Evolutionary conservation across 1,140 invertebrate species (phyloP), one percentile per base, ranked within the genome.

Genomic region (Acromyrmex charruanus): DNA sequence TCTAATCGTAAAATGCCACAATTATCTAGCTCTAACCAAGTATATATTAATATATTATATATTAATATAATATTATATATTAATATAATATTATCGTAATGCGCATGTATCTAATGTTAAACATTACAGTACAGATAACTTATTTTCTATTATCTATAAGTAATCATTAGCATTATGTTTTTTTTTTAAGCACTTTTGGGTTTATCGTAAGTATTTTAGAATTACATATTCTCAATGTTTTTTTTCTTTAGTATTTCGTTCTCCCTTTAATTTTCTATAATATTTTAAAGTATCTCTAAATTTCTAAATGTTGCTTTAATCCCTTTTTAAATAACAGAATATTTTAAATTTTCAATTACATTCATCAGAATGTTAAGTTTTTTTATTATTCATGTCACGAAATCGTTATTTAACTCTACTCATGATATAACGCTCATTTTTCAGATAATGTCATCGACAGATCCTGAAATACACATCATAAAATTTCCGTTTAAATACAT

Each of bases 401-500:
- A 59, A 77, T 39, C n/a, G 21, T 58, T 39, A 77, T 39, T 77
- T 35, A 77, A 16, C 31, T 31, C 6, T 4, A 44, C 44, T 35
- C 39, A 44, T 44, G 14, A 6, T 16, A 51, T 51, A 4, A 14
- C 3, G 10, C 28, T 63, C 21, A 28, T 63, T 63, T 66, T 31
- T 51, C 7, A 44, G 21, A 16, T 14, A 66, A 49, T 28, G 7
- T 35, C 5, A 21, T n/a, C 3, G 16, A 51, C 21, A 31, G 18
- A 14, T 49, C 18, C 14, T 16, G 39, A 44, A 44, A 12, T 44
- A 10, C 12, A 6, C 31, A 10, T 18, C 35, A 31, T 79, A 66
- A 66, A 49, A 65, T 79, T 25, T 66, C 25, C 44, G 14, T 66
- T 79, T 35, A 31, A 79, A 79, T 51, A 63, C 25, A 66, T 31